A percentile compares a stretch with the other conserved stretches of the same genome.
Conservation (phyloP, 2,113 vertebrate species). For the Balaeniceps rex region DNA sequence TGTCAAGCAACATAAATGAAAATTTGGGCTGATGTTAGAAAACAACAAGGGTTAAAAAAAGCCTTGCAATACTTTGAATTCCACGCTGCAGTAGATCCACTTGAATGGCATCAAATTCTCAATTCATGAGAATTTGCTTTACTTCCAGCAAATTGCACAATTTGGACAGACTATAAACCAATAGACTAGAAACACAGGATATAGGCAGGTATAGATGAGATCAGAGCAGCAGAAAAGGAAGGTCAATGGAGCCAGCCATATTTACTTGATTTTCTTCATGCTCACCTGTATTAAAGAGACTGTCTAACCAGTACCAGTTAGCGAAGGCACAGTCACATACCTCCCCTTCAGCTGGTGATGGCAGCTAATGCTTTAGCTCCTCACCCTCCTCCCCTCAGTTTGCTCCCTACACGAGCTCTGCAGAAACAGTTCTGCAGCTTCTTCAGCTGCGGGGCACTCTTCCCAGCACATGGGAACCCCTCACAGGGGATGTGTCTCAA, state of each 20-base stretch:
- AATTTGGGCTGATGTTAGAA: not conserved
- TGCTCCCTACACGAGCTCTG: not conserved
- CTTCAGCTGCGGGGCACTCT: not conserved
- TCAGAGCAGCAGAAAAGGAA: not conserved
- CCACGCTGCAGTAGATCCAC: not conserved
- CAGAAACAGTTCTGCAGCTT: not conserved
- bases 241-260: not conserved
- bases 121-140: not conserved
- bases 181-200: not conserved
- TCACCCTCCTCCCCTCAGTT: not conserved
- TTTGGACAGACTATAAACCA: not conserved
- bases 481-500: not conserved
- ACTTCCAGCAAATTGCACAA: not conserved
- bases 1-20: not conserved
- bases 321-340: not conserved
- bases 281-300: not conserved
- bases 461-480: not conserved
- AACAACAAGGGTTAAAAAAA: not conserved
- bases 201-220: not conserved
- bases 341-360: not conserved
- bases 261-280: not conserved
- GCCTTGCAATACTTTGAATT: not conserved
- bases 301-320: not conserved
- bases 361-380: not conserved
- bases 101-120: not conserved